Evolutionary conservation across 2,888 invertebrate species (phyloP).

Genomic region (Drosophila demipolita): DNA sequence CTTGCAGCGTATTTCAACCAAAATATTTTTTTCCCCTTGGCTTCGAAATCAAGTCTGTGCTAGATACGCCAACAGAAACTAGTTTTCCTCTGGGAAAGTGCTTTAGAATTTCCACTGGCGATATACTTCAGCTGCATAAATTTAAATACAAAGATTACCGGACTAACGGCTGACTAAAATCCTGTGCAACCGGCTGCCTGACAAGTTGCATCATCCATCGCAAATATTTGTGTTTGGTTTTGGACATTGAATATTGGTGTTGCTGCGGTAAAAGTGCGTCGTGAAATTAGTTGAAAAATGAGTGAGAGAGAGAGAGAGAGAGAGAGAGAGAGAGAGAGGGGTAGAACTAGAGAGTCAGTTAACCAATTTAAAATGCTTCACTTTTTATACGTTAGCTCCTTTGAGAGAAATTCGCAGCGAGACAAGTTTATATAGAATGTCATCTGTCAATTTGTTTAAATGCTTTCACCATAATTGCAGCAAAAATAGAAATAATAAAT

Average conservation of each 20-base stretch:
- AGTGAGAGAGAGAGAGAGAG: background rate
- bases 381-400: slow-evolving; percentile 31
- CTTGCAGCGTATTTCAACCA: slow-evolving; percentile 6
- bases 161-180: slow-evolving; percentile 18
- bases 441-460: slow-evolving; percentile 2
- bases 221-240: background rate
- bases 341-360: background rate
- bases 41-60: slow-evolving; percentile 28
- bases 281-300: slow-evolving; percentile 22
- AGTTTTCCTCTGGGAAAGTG: slow-evolving; percentile 61
- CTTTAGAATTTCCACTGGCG: slow-evolving; percentile 34
- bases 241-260: slow-evolving; percentile 21
- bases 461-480: slow-evolving; percentile 60
- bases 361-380: slow-evolving; percentile 41
- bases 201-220: slow-evolving; percentile 47
- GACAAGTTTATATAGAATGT: slow-evolving; percentile 51
- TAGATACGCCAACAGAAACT: slow-evolving; percentile 28
- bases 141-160: background rate
- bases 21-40: background rate
- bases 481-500: background rate
- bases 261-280: slow-evolving; percentile 65
- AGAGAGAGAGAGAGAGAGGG: background rate
- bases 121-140: background rate
- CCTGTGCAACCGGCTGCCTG: slow-evolving; percentile 60
- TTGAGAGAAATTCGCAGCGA: slow-evolving; percentile 48